Conservation (phyloP, 2,888 invertebrate genomes). For the Hartigia nigra region DNA sequence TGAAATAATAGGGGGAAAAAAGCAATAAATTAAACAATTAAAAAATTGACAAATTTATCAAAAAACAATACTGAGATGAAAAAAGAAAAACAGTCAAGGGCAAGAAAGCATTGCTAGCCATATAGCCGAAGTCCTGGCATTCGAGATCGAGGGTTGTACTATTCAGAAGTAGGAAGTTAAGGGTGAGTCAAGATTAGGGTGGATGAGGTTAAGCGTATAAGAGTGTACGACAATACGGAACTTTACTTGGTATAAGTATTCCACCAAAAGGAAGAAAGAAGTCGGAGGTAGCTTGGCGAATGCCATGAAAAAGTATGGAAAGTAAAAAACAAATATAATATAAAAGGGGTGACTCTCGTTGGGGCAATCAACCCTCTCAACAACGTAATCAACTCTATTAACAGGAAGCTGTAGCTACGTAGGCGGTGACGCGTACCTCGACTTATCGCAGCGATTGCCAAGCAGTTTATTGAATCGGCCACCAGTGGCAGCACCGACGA, state of each 20-base stretch:
- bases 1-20: not conserved
- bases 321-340: not conserved
- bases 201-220: not conserved
- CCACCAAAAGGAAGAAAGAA: not conserved
- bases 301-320: not conserved
- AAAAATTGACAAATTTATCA: not conserved
- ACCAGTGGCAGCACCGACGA: not conserved
- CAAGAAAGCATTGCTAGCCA: not conserved
- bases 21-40: not conserved
- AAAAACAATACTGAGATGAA: not conserved
- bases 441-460: not conserved
- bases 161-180: not conserved
- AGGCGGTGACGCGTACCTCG: not conserved
- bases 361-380: constrained; percentile 2
- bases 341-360: not conserved
- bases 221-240: not conserved
- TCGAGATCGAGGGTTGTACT: not conserved
- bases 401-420: not conserved
- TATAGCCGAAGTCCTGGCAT: not conserved
- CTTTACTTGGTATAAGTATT: not conserved
- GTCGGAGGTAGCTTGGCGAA: not conserved
- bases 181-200: not conserved
- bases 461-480: not conserved
- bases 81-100: not conserved
- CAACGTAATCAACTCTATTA: constrained; percentile 3